Conservation (phyloP, 1,140 invertebrate species). For the Thaumetopoea pityocampa region DNA sequence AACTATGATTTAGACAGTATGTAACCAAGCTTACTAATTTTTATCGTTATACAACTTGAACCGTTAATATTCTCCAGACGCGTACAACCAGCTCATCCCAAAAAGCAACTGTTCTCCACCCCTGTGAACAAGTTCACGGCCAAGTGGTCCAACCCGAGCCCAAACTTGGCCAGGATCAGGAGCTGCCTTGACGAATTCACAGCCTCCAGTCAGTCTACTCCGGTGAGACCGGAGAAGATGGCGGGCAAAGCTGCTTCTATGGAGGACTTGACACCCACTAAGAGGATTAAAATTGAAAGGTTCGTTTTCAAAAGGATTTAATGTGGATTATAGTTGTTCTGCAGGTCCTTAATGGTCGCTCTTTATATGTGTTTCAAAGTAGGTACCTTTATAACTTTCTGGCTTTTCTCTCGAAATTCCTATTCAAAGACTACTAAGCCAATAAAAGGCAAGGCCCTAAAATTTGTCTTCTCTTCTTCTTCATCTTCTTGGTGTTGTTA, state of each 20-base stretch:
- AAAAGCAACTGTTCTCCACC: conserved; percentile 51
- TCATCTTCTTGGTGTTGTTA: too few relatives aligned
- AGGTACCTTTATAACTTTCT: too few relatives aligned
- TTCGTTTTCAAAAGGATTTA: conserved; percentile 21
- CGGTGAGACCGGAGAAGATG: conserved; percentile 26
- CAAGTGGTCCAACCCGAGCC: conserved; percentile 24
- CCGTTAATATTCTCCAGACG: conserved; percentile 24
- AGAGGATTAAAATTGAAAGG: conserved; percentile 44
- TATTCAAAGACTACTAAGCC: too few relatives aligned
- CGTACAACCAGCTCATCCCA: conserved; percentile 39
- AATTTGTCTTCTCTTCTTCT: too few relatives aligned
- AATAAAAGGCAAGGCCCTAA: too few relatives aligned
- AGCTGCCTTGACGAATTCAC: conserved; percentile 48
- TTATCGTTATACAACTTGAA: not conserved
- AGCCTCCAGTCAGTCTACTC: conserved; percentile 13
- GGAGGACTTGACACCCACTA: conserved; percentile 60
- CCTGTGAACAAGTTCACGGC: conserved; percentile 63
- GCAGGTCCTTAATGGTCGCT: too few relatives aligned
- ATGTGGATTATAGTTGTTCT: too few relatives aligned
- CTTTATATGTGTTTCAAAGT: too few relatives aligned
- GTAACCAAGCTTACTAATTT: not conserved
- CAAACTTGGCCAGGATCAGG: conserved; percentile 41
- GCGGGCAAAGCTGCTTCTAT: conserved; percentile 53
- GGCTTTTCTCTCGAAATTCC: too few relatives aligned
- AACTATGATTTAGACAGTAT: conserved; percentile 1